phyloP scores from a whole-genome alignment of 2,888 invertebrate species.

The Drosophila glabriapex region DNA sequence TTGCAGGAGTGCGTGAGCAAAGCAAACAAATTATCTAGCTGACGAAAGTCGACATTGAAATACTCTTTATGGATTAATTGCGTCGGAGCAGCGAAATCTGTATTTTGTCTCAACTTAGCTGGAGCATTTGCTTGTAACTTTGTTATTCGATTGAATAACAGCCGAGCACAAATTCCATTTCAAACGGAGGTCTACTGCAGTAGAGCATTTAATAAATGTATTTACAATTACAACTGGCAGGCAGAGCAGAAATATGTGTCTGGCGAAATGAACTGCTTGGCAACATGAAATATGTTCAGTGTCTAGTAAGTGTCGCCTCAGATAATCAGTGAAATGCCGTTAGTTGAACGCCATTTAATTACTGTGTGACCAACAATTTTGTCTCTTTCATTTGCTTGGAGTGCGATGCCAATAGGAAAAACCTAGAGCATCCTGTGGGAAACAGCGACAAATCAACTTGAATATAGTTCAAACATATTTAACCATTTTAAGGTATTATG shows the following conservation, averaged over 20 bases:
- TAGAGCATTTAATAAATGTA: conserved; percentile 12
- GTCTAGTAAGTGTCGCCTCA: conserved; percentile 20
- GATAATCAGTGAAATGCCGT: conserved; percentile 55
- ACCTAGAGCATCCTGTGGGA: too few species aligned
- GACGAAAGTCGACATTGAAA: not conserved
- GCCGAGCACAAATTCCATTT: not conserved
- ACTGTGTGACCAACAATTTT: conserved; percentile 10
- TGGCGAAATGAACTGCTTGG: conserved; percentile 43
- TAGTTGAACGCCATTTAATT: conserved; percentile 54
- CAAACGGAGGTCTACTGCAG: not conserved
- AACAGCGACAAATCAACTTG: not conserved
- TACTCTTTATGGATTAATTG: conserved; percentile 1
- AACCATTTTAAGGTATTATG: not conserved
- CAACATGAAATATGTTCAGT: conserved; percentile 54
- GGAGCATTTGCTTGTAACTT: too few species aligned
- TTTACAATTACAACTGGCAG: conserved; percentile 3
- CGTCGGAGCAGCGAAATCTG: not conserved
- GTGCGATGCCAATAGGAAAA: conserved; percentile 22
- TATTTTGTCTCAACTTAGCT: not conserved
- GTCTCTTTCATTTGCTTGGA: conserved; percentile 30
- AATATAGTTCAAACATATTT: not conserved
- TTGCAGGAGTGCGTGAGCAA: conserved; percentile 30
- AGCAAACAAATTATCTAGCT: not conserved
- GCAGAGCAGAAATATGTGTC: not conserved
- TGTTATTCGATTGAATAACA: not conserved